Evolutionary conservation across 2,113 vertebrate genomes (phyloP).

Genomic region (Okapia johnstoni): DNA sequence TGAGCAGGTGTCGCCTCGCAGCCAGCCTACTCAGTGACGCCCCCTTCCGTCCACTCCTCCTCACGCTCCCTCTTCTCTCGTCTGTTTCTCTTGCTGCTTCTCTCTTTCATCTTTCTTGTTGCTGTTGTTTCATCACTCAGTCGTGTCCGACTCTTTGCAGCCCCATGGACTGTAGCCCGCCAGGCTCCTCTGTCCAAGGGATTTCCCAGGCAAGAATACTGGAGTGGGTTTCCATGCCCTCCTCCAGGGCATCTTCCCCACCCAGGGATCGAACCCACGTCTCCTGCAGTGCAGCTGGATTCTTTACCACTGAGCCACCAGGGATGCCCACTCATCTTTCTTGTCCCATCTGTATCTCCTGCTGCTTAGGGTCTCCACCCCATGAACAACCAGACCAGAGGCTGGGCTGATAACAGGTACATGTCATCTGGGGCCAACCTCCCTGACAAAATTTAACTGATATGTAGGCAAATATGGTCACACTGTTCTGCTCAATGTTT

Average conservation of each 20-base stretch:
- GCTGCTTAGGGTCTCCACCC: background rate
- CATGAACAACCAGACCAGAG: background rate
- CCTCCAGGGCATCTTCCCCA: background rate
- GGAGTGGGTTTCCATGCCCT: background rate
- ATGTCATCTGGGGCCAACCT: background rate
- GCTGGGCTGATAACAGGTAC: background rate
- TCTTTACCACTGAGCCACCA: background rate
- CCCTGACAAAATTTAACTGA: background rate
- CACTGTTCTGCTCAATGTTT: background rate
- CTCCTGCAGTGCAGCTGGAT: background rate
- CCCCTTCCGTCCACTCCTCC: background rate
- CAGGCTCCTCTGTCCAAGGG: background rate
- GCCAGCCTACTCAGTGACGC: background rate
- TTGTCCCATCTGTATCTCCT: background rate
- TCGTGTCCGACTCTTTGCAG: background rate
- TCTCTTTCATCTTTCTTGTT: background rate
- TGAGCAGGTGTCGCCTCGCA: background rate
- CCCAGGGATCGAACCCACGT: accelerated
- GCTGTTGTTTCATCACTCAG: background rate
- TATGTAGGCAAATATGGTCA: background rate
- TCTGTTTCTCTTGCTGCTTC: background rate
- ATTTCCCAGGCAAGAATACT: background rate
- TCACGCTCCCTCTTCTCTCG: background rate
- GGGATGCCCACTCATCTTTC: background rate
- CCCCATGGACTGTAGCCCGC: background rate